Evolutionary conservation across 2,888 invertebrate genomes (phyloP), one percentile per base, ranked within the genome.

Genomic region (Phyllotreta striolata): DNA sequence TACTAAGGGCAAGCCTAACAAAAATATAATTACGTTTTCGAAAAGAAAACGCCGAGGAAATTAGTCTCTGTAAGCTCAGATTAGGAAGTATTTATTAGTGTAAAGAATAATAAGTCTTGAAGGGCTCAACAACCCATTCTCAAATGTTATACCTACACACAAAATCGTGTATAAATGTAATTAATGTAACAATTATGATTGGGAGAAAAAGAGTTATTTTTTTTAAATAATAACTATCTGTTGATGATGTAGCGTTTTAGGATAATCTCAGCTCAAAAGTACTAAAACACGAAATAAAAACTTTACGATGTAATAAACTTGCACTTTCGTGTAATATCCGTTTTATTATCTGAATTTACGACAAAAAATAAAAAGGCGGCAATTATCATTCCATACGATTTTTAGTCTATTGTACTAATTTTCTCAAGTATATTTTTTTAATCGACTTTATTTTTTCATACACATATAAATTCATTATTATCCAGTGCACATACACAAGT

Each of bases 291-390:
- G 40, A 47, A 57, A 58, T 58, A 58, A 58, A 24, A 58, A 58
- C 49, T 58, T 58, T 58, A 58, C 49, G 44, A 44, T 58, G 49
- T 58, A 49, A 38, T 58, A 58, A 58, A 58, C 37, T 58, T 58
- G 49, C 58, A 58, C 58, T 58, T 58, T 58, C 58, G 24, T 58
- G 58, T 49, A 39, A 58, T 58, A 39, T 49, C 47, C 49, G 46
- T 47, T 54, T 58, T 58, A 58, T 38, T 40, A 34, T 40, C 58
- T 6, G 40, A 58, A 47, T 58, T 58, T 58, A 58, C 49, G 58
- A 40, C 24, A n/a, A 12, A 13, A 24, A 47, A 58, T 58, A 58
- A 49, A 58, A 49, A 44, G 14, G 47, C 37, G 55, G 49, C 58
- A 58, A 58, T 58, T 58, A 58, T 46, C 8, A 43, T 58, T 58